Evolutionary conservation across 2,888 invertebrate species (phyloP).

Genomic region (Plebejus argus): DNA sequence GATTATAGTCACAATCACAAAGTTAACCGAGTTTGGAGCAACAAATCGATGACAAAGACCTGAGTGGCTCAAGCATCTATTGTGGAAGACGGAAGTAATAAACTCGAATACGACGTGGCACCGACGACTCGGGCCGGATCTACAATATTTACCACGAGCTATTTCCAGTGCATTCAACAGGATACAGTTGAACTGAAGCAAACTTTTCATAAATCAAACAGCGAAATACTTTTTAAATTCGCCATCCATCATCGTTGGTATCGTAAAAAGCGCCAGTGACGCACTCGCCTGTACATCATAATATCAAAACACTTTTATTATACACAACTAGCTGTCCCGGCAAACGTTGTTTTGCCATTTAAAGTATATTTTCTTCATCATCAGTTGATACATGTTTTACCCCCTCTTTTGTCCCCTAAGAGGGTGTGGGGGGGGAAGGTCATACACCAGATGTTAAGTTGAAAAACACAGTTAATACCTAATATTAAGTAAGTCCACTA

Average conservation of each 20-base stretch:
- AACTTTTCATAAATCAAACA: neutral
- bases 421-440: too few relatives aligned
- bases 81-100: neutral
- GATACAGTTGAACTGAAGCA: neutral
- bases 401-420: too few relatives aligned
- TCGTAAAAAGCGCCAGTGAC: constrained; percentile 21
- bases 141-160: neutral
- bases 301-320: constrained; percentile 27
- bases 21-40: neutral
- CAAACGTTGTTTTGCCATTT: too few relatives aligned
- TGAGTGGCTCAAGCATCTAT: neutral
- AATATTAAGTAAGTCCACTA: too few relatives aligned
- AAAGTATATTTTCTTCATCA: too few relatives aligned
- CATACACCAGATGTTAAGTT: too few relatives aligned
- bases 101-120: neutral
- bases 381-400: too few relatives aligned
- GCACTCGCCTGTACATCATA: constrained; percentile 1
- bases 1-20: neutral
- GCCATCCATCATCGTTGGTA: neutral
- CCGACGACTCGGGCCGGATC: neutral
- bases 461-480: too few relatives aligned
- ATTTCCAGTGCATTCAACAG: neutral
- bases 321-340: too few relatives aligned
- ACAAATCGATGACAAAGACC: neutral
- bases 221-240: neutral